Base-by-base conservation (phyloP, 2,888 invertebrate genomes). In the Epistrophe eligans region DNA sequence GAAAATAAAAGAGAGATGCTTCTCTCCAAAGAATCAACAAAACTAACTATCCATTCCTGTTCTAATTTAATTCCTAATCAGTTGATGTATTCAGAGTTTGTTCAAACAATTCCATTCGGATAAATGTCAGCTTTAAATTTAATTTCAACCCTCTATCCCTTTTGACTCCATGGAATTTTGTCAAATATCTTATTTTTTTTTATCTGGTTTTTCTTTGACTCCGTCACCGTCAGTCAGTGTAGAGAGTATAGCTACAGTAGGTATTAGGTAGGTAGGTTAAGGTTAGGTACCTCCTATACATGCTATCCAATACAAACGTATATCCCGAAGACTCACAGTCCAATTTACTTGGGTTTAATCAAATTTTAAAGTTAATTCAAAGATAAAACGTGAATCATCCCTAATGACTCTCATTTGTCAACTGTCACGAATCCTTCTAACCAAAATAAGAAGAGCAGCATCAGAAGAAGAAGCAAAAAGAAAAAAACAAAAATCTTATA, bases 401-500 rank as follows among this genome's bases (percentile, higher is more conserved):
- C 89, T 89, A 89, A 89, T 89, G 89, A 88, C 87, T 82, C 87
- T 88, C 88, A 79, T 89, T 89, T 89, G 89, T 89, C 89, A 89
- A 88, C 80, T 89, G 89, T 87, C 89, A 88, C 73, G 85, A 85
- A 89, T 82, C 84, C 87, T 85, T 73, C 85, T 85, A 50, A 24
- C 24, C 55, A 28, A 57, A 57, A 40, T n/a, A 43, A 52, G 11
- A 17, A 50, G 15, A 17, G 17, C 9, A 38, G 8, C 15, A 28
- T n/a, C 6, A 58, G 40, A 62, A 24, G 24, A 40, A 40, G 24
- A 4, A 32, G 1, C 15, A 55, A 32, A 5, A 40, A n/a, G 15
- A 28, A 35, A 58, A 55, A 58, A 55, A 28, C 8, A n/a, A 32
- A 28, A 55, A 55, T 55, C 32, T 55, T 32, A 17, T 8, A 19